phyloP scores from a whole-genome alignment of 2,888 invertebrate species.

The Cheilosia vulpina region DNA sequence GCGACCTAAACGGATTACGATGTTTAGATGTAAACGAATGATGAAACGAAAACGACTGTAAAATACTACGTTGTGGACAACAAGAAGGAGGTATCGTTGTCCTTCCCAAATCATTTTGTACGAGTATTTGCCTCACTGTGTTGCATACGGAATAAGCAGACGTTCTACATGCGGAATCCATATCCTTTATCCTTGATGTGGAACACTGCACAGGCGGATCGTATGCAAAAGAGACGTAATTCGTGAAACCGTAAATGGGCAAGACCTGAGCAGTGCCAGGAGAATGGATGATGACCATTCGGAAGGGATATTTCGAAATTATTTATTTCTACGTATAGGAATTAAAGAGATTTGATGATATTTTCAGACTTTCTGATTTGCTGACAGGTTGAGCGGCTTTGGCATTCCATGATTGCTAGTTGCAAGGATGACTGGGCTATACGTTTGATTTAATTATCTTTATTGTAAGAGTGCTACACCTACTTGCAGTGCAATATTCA shows the following conservation, averaged over 20 bases:
- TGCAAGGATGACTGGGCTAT: no score
- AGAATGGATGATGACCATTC: slow-evolving; percentile 34
- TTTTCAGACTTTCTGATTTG: slow-evolving; percentile 3
- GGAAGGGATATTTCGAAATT: slow-evolving; percentile 1
- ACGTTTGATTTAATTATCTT: no score
- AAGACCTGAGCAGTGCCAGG: slow-evolving; percentile 24
- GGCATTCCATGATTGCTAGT: no score
- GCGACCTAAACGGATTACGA: slow-evolving; percentile 52
- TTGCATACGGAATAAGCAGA: slow-evolving; percentile 22
- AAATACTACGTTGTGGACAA: slow-evolving; percentile 60
- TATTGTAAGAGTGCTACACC: no score
- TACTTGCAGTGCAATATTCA: background rate
- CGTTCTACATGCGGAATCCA: slow-evolving; percentile 28
- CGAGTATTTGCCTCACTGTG: slow-evolving; percentile 29
- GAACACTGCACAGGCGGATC: slow-evolving; percentile 59
- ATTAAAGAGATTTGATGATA: slow-evolving; percentile 12
- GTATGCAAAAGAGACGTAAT: slow-evolving; percentile 40
- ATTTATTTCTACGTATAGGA: background rate
- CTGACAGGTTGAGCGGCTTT: background rate
- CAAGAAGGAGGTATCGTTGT: slow-evolving; percentile 59
- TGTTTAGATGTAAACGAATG: slow-evolving; percentile 64
- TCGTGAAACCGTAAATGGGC: slow-evolving; percentile 28
- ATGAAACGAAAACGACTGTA: slow-evolving; percentile 41
- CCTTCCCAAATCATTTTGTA: slow-evolving; percentile 33
- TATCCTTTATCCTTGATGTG: slow-evolving; percentile 48